These are phyloP conservation scores for Temnothorax rugatulus DNA, from an alignment of 2,888 invertebrate genomes.

Conservation along the genomic window DNA sequence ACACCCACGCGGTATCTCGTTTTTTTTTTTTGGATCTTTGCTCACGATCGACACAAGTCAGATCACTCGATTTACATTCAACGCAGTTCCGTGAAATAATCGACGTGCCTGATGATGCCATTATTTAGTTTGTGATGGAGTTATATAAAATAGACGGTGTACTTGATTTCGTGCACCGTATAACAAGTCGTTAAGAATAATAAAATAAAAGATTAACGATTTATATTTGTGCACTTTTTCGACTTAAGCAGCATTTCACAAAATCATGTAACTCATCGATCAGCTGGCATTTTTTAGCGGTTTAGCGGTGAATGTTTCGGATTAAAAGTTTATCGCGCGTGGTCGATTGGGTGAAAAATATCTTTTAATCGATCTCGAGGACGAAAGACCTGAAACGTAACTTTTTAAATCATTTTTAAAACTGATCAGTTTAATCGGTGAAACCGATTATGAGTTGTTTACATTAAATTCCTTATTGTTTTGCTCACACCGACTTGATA, in stretches of 20 bases:
- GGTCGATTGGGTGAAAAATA: neutral
- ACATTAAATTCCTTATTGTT: neutral
- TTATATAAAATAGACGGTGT: neutral
- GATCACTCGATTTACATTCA: slow-evolving; percentile 26
- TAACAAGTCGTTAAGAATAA: neutral
- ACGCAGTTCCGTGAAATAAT: neutral
- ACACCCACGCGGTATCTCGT: neutral
- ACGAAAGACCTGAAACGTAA: too few species aligned
- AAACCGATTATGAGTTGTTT: neutral
- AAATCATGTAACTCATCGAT: neutral
- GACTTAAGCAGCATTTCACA: neutral
- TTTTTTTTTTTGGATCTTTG: slow-evolving; percentile 8
- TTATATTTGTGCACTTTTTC: neutral
- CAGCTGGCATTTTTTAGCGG: neutral
- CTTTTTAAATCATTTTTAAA: neutral
- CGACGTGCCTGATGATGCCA: neutral
- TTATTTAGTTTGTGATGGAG: neutral
- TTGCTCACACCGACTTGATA: neutral
- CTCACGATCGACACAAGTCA: slow-evolving; percentile 18
- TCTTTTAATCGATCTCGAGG: neutral
- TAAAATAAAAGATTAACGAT: neutral
- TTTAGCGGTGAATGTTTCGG: neutral
- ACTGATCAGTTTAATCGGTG: neutral
- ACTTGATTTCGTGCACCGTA: neutral
- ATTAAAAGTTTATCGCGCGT: neutral